A percentile compares a stretch with the other conserved stretches of the same genome.
These are phyloP conservation scores for Homalodisca vitripennis DNA, from an alignment of 1,140 invertebrate species.

Conservation along the genomic window DNA sequence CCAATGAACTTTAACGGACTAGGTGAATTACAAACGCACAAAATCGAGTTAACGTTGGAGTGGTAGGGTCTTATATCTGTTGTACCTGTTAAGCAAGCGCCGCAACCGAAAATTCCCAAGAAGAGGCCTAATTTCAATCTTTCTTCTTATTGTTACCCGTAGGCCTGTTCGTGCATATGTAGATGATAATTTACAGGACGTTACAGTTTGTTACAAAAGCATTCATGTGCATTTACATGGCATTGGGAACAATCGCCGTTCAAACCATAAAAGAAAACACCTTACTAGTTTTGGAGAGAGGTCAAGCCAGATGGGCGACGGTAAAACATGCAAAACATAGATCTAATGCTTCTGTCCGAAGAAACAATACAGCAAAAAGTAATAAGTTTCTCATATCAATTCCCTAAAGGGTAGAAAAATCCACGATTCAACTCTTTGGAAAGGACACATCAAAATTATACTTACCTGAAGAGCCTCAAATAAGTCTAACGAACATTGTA, in stretches of 20 bases:
- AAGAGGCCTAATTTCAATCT: background rate
- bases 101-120: background rate
- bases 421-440: conserved; percentile 35
- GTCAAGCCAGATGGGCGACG: background rate
- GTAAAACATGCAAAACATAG: background rate
- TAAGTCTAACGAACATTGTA: background rate
- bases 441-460: conserved; percentile 29
- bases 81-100: background rate
- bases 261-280: background rate
- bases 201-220: background rate
- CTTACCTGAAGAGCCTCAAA: background rate
- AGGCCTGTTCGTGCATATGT: background rate
- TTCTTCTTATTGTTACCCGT: background rate
- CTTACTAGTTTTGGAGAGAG: background rate
- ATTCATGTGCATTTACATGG: background rate
- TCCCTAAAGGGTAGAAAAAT: conserved; percentile 24
- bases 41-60: background rate
- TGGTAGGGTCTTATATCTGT: background rate
- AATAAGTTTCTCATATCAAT: background rate
- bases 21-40: background rate
- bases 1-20: background rate
- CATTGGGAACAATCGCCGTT: background rate
- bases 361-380: background rate
- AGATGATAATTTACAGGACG: background rate
- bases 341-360: background rate